Evolutionary conservation across 2,888 invertebrate genomes (phyloP).

Genomic region (Cryptops parisi): DNA sequence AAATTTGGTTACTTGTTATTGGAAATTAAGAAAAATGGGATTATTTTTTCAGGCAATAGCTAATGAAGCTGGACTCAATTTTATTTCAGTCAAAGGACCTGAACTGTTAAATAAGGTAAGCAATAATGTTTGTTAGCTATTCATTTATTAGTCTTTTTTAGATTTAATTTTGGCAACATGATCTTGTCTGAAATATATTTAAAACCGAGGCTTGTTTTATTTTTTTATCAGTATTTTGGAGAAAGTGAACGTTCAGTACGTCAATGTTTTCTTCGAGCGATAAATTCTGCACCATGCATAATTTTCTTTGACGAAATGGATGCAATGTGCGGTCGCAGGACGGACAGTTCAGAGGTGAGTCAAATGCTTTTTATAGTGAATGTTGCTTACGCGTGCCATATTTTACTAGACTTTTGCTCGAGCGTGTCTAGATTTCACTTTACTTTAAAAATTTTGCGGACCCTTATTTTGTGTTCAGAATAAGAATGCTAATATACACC

Average conservation of each 20-base stretch:
- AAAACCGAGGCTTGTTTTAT: constrained; percentile 12
- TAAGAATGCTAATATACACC: too few relatives aligned
- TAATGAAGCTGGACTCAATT: constrained; percentile 96
- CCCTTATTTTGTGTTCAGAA: too few relatives aligned
- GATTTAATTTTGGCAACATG: not conserved
- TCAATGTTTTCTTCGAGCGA: constrained; percentile 86
- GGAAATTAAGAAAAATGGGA: constrained; percentile 1
- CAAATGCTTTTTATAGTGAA: too few relatives aligned
- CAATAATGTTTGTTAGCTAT: not conserved
- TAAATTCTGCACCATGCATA: constrained; percentile 91
- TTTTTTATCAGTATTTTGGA: constrained; percentile 66
- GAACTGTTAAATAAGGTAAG: constrained; percentile 90
- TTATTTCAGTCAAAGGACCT: constrained; percentile 97
- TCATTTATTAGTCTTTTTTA: not conserved
- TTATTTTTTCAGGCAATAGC: constrained; percentile 56
- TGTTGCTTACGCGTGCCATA: too few relatives aligned
- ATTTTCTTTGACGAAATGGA: constrained; percentile 99
- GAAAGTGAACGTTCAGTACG: constrained; percentile 95
- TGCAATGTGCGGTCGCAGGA: constrained; percentile 79
- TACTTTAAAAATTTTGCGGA: too few relatives aligned
- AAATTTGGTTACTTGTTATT: not conserved
- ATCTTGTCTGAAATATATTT: constrained; percentile 10
- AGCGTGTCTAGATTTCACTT: too few relatives aligned
- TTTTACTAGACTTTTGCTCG: too few relatives aligned
- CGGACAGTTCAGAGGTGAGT: constrained; percentile 50